A percentile compares a stretch with the other conserved stretches of the same genome.
phyloP scores from a whole-genome alignment of 1,140 invertebrate species.

The Orchesella cincta region DNA sequence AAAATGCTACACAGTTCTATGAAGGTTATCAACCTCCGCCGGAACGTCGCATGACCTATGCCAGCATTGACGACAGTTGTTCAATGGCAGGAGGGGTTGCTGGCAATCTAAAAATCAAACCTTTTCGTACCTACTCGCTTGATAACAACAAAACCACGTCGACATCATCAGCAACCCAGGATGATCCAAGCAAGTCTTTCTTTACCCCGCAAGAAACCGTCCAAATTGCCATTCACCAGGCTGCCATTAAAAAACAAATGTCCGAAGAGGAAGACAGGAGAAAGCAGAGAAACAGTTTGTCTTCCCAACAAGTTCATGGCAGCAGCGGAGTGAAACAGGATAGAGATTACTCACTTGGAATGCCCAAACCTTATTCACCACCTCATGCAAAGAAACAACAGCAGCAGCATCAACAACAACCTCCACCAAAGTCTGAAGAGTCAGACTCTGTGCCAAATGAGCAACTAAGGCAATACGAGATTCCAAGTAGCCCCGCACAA shows the following conservation, averaged over 20 bases:
- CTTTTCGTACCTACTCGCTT: neutral
- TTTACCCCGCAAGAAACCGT: conserved; percentile 56
- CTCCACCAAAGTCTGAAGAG: neutral
- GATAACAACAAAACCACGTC: neutral
- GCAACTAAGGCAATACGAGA: neutral
- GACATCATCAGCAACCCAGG: neutral
- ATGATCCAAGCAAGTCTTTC: conserved; percentile 53
- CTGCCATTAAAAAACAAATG: conserved; percentile 58
- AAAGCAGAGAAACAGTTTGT: conserved; percentile 40
- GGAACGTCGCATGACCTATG: conserved; percentile 24
- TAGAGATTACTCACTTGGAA: conserved; percentile 36
- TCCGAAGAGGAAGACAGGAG: conserved; percentile 52
- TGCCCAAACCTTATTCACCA: conserved; percentile 40
- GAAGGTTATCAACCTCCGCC: conserved; percentile 25
- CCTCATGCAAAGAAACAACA: neutral
- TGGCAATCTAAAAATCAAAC: conserved; percentile 12
- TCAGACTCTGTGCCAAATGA: neutral
- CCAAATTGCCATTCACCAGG: conserved; percentile 58
- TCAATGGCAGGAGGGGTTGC: neutral
- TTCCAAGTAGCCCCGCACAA: neutral
- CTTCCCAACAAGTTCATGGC: conserved; percentile 26
- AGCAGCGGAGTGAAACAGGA: neutral
- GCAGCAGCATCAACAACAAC: neutral
- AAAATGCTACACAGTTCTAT: conserved; percentile 10
- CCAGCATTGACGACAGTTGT: conserved; percentile 23